phyloP scores from a whole-genome alignment of 2,888 invertebrate species.

The Drosophila yooni region DNA sequence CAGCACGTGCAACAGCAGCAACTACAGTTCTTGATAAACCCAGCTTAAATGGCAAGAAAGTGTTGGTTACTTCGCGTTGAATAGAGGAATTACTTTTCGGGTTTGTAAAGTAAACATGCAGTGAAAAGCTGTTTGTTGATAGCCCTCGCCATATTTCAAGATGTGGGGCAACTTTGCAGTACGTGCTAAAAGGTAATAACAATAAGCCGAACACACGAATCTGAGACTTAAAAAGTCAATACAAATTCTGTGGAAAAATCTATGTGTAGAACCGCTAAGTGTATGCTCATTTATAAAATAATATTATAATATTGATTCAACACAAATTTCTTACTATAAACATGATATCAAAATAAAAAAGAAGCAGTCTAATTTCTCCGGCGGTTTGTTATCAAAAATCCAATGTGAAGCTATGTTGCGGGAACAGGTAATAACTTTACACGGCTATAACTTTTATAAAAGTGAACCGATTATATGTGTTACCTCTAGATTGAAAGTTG shows the following conservation, averaged over 20 bases:
- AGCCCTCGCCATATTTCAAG: neutral
- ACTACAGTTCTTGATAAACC: constrained; percentile 26
- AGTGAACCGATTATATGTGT: no score
- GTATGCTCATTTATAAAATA: neutral
- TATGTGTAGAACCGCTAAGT: neutral
- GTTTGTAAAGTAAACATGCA: neutral
- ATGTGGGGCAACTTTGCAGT: neutral
- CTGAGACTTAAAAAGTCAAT: neutral
- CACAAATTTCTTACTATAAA: neutral
- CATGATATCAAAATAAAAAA: neutral
- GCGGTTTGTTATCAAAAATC: neutral
- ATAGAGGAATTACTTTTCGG: constrained; percentile 4
- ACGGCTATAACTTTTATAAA: neutral
- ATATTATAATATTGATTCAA: neutral
- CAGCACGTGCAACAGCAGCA: neutral
- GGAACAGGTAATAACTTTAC: neutral
- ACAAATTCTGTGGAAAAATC: neutral
- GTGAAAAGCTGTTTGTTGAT: neutral
- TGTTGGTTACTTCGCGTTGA: constrained; percentile 11
- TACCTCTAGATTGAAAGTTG: neutral
- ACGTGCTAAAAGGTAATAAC: neutral
- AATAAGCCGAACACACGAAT: neutral
- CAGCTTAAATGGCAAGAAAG: constrained; percentile 31
- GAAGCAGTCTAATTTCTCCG: neutral
- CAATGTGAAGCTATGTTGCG: neutral